A percentile compares a stretch with the other conserved stretches of the same genome.
These are phyloP conservation scores for Drosophila busckii DNA, from an alignment of 1,140 invertebrate genomes.

Conservation along the genomic window DNA sequence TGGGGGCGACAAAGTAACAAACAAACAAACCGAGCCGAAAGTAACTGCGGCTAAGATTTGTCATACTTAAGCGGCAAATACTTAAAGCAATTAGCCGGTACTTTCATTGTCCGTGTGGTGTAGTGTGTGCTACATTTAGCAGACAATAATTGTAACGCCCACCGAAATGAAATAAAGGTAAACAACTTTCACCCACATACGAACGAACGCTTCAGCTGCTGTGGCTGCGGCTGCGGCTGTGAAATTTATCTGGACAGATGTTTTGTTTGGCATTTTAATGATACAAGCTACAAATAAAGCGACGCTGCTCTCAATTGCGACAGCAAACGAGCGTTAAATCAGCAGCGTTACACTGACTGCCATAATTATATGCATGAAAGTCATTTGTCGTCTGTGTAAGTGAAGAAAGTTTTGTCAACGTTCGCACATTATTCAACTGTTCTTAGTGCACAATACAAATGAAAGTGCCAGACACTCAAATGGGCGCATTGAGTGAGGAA, in stretches of 20 bases:
- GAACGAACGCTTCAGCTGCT: no score
- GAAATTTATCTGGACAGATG: constrained; percentile 20
- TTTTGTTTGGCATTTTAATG: constrained; percentile 23
- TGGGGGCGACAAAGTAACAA: constrained; percentile 48
- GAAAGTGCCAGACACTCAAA: constrained; percentile 28
- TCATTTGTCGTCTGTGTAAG: constrained; percentile 11
- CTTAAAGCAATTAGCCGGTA: no score
- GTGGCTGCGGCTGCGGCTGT: no score
- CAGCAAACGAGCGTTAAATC: constrained; percentile 5
- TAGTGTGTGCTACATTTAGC: no score
- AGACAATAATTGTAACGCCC: no score
- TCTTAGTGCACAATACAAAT: constrained; percentile 32
- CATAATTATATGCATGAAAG: constrained; percentile 41
- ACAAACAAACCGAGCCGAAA: no score
- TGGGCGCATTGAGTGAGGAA: constrained; percentile 10
- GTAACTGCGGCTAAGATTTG: no score
- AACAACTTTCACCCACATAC: constrained; percentile 43
- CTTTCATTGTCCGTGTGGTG: no score
- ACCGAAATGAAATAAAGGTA: no score
- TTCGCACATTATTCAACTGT: constrained; percentile 45
- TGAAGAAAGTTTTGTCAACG: constrained; percentile 29
- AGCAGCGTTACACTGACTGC: constrained; percentile 5
- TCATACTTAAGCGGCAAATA: no score
- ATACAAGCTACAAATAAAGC: constrained; percentile 25
- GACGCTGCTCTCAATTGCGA: constrained; percentile 4